Conservation (phyloP, 2,797 vertebrate genomes). For the Pangasius mekongensis region DNA sequence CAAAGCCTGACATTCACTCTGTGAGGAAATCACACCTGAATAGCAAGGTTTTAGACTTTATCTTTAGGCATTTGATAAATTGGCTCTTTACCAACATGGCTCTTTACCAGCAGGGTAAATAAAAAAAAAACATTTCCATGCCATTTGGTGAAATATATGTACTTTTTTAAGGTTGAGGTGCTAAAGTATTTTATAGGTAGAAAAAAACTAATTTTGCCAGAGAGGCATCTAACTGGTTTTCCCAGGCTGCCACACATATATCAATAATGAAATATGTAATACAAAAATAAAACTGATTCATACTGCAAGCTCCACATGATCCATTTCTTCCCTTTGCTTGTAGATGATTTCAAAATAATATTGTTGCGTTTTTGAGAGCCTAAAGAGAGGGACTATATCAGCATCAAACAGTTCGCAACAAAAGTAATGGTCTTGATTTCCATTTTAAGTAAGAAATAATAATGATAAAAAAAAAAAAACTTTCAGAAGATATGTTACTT, state of each 20-base stretch:
- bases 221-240: not conserved
- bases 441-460: not conserved
- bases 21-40: not conserved
- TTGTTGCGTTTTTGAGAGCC: not conserved
- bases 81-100: no score
- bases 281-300: not conserved
- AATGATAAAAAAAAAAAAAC: not conserved
- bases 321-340: slow-evolving; percentile 81
- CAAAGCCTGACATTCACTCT: not conserved
- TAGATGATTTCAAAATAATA: slow-evolving; percentile 75
- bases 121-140: not conserved
- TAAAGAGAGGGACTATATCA: not conserved
- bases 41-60: not conserved
- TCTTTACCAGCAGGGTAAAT: no score
- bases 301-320: slow-evolving; percentile 81
- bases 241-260: not conserved
- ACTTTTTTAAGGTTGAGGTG: not conserved
- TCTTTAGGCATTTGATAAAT: not conserved
- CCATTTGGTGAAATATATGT: not conserved
- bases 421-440: not conserved
- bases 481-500: slow-evolving; percentile 66
- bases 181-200: not conserved
- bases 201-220: not conserved
- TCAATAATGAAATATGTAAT: not conserved
- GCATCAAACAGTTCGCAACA: not conserved